Percentiles rank a stretch among this genome's conserved stretches.
Conservation (phyloP, 2,888 invertebrate species). For the Perizoma affinitatum region DNA sequence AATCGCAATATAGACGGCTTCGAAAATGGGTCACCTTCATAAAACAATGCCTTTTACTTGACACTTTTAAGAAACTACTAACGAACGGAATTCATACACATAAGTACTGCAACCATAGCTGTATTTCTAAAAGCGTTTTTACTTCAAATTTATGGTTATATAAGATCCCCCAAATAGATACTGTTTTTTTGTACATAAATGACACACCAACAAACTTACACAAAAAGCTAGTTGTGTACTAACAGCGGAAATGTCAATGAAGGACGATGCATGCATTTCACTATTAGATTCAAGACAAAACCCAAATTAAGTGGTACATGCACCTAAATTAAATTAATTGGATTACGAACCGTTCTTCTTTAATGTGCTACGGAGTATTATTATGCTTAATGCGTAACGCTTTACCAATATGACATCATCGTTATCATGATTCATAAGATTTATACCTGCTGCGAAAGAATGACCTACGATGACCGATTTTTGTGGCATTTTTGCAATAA, state of each 20-base stretch:
- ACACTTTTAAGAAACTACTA: conserved; percentile 25
- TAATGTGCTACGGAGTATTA: conserved; percentile 22
- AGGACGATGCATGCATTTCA: no score
- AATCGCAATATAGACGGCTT: conserved; percentile 49
- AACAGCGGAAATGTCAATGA: no score
- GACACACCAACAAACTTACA: no score
- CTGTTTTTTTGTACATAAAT: no score
- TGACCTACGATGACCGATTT: conserved; percentile 35
- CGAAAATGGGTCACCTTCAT: conserved; percentile 58
- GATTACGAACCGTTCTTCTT: neutral
- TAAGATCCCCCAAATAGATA: no score
- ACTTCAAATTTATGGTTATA: no score
- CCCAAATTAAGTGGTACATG: neutral
- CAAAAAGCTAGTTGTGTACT: no score
- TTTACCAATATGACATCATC: conserved; percentile 53
- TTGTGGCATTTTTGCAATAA: conserved; percentile 12
- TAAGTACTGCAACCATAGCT: no score
- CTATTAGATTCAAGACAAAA: no score
- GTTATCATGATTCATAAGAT: conserved; percentile 64
- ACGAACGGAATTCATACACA: conserved; percentile 1
- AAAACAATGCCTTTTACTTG: conserved; percentile 47
- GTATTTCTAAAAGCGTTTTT: no score
- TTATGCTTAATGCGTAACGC: conserved; percentile 42
- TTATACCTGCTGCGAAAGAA: conserved; percentile 39
- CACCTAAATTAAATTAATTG: neutral